Evolutionary conservation across 2,113 vertebrate genomes (phyloP).

Genomic region (Plectropomus leopardus): DNA sequence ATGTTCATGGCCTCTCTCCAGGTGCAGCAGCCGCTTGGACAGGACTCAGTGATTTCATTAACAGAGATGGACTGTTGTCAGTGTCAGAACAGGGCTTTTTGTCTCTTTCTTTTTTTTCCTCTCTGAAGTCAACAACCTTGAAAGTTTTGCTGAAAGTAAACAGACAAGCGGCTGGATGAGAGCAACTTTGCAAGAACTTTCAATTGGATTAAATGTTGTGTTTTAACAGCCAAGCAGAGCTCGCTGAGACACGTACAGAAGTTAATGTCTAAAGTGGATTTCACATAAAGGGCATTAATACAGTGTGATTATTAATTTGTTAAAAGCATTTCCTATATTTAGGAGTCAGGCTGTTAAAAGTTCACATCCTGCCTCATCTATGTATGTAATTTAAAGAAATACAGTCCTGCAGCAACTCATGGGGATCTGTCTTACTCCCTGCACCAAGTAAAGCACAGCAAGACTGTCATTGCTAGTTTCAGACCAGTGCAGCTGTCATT

Average conservation of each 20-base stretch:
- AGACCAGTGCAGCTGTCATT: too few species aligned
- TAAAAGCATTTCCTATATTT: not conserved
- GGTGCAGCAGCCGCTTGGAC: slow-evolving; percentile 65
- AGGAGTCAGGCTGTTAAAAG: not conserved
- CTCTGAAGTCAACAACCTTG: slow-evolving; percentile 70
- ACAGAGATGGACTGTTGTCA: slow-evolving; percentile 58
- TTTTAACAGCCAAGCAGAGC: not conserved
- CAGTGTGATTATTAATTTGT: not conserved
- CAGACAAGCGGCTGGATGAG: not conserved
- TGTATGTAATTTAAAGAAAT: not conserved
- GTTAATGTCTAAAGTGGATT: not conserved
- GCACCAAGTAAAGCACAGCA: too few species aligned
- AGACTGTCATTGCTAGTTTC: too few species aligned
- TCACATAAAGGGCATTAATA: not conserved
- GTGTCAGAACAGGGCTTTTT: slow-evolving; percentile 26
- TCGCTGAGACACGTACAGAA: not conserved
- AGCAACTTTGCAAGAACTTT: slow-evolving; percentile 9
- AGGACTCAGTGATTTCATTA: slow-evolving; percentile 70
- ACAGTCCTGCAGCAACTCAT: not conserved
- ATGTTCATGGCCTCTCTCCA: slow-evolving; percentile 67
- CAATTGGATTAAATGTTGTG: slow-evolving; percentile 22
- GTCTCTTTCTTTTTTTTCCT: not conserved
- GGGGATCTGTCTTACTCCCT: too few species aligned
- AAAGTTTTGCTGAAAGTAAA: slow-evolving; percentile 65
- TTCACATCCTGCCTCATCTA: not conserved